These are phyloP conservation scores for Dinomys branickii DNA, from an alignment of 2,113 vertebrate species.

Conservation along the genomic window DNA sequence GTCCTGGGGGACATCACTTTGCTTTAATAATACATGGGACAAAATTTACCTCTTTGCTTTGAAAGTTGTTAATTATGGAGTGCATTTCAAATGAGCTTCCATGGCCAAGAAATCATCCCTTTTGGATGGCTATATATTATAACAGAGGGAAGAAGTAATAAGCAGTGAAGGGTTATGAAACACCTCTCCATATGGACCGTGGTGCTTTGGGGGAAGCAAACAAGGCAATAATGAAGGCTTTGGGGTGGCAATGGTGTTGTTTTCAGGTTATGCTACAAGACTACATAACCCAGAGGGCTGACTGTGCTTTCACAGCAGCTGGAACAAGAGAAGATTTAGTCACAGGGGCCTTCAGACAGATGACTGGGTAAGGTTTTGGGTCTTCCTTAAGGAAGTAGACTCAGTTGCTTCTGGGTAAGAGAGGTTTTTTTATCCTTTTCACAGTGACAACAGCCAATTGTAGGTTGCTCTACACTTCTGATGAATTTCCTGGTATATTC, in stretches of 20 bases:
- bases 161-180: constrained; percentile 62
- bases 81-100: constrained; percentile 81
- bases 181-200: constrained; percentile 59
- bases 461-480: neutral
- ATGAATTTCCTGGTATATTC: constrained; percentile 24
- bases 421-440: neutral
- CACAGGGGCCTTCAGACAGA: neutral
- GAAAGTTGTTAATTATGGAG: constrained; percentile 82
- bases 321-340: neutral
- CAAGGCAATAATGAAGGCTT: neutral
- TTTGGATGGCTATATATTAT: constrained; percentile 67
- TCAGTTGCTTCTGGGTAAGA: neutral
- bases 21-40: constrained; percentile 85
- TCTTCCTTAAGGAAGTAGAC: constrained; percentile 2
- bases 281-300: constrained; percentile 30
- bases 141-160: constrained; percentile 43
- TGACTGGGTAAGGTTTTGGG: neutral
- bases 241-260: neutral
- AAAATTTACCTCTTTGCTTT: constrained; percentile 84
- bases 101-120: constrained; percentile 68
- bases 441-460: neutral
- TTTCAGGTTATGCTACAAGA: constrained; percentile 43
- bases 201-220: constrained; percentile 39
- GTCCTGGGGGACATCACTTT: constrained; percentile 82
- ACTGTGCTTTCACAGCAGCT: constrained; percentile 37